These are phyloP conservation scores for Proisotoma minuta DNA, from an alignment of 2,888 invertebrate species.

Conservation along the genomic window DNA sequence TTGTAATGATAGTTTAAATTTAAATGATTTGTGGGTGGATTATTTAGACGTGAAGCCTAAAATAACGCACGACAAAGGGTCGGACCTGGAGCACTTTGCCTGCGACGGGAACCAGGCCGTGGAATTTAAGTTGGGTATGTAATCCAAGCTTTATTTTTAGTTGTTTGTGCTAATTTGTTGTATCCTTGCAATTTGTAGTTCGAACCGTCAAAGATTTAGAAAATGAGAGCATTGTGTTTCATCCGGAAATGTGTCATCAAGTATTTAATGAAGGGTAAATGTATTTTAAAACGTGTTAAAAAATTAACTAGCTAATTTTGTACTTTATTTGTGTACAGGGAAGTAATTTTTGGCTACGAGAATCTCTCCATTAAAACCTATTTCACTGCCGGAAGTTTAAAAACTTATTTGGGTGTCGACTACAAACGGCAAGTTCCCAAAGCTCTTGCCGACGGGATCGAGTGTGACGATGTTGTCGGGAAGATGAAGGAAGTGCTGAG, in stretches of 20 bases:
- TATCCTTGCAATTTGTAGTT: conserved; percentile 51
- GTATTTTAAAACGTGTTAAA: background rate
- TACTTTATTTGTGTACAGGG: conserved; percentile 55
- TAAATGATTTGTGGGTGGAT: too few relatives aligned
- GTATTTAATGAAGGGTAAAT: conserved; percentile 75
- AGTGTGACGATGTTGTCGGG: conserved; percentile 69
- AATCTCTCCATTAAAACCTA: conserved; percentile 72
- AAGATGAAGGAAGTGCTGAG: conserved; percentile 66
- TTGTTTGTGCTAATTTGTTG: background rate
- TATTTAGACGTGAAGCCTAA: conserved; percentile 18
- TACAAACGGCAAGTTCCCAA: conserved; percentile 53
- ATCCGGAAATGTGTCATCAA: conserved; percentile 87
- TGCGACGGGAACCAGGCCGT: conserved; percentile 59
- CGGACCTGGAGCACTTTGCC: conserved; percentile 50
- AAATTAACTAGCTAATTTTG: background rate
- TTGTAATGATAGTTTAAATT: too few relatives aligned
- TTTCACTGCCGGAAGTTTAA: conserved; percentile 74
- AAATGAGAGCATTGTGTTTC: conserved; percentile 62
- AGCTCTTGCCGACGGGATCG: conserved; percentile 53
- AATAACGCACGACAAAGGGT: conserved; percentile 27
- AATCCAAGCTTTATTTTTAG: background rate
- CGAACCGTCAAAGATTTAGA: conserved; percentile 62
- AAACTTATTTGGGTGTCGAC: conserved; percentile 71
- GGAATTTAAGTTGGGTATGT: conserved; percentile 57
- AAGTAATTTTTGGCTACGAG: conserved; percentile 90